These are phyloP conservation scores for Eira barbara DNA, from an alignment of 2,113 vertebrate genomes.

Conservation along the genomic window DNA sequence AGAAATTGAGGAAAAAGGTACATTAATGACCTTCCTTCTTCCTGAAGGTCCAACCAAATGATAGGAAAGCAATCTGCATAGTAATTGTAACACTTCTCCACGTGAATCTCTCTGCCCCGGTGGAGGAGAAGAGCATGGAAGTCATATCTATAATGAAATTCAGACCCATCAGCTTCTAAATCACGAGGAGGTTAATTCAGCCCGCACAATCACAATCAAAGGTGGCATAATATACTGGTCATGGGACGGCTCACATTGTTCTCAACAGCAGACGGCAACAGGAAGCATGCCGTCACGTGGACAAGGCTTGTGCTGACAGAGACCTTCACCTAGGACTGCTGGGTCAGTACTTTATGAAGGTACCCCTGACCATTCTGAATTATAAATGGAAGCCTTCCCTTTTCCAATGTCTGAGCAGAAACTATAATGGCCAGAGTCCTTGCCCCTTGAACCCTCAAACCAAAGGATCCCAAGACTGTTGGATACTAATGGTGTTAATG, in stretches of 20 bases:
- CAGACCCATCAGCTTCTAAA: conserved; percentile 22
- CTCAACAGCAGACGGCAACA: neutral
- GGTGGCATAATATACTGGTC: neutral
- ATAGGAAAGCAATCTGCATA: conserved; percentile 66
- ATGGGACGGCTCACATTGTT: neutral
- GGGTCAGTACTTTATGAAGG: neutral
- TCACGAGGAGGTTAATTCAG: conserved; percentile 21
- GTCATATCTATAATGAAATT: conserved; percentile 58
- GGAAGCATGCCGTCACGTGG: conserved; percentile 5
- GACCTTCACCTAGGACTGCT: neutral
- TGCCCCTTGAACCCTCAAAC: neutral
- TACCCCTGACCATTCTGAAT: neutral
- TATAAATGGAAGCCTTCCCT: neutral
- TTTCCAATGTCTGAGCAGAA: neutral
- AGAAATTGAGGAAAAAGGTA: conserved; percentile 57
- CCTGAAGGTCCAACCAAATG: conserved; percentile 53
- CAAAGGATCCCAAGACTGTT: neutral
- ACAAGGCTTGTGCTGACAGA: neutral
- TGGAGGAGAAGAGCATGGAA: neutral
- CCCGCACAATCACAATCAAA: neutral
- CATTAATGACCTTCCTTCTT: conserved; percentile 58
- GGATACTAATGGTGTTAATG: neutral
- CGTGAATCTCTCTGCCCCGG: neutral
- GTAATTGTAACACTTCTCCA: conserved; percentile 41
- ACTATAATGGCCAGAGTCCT: neutral